Evolutionary conservation across 2,113 vertebrate species (phyloP), one percentile per base, ranked within the genome.

Genomic region (Sterna hirundo): DNA sequence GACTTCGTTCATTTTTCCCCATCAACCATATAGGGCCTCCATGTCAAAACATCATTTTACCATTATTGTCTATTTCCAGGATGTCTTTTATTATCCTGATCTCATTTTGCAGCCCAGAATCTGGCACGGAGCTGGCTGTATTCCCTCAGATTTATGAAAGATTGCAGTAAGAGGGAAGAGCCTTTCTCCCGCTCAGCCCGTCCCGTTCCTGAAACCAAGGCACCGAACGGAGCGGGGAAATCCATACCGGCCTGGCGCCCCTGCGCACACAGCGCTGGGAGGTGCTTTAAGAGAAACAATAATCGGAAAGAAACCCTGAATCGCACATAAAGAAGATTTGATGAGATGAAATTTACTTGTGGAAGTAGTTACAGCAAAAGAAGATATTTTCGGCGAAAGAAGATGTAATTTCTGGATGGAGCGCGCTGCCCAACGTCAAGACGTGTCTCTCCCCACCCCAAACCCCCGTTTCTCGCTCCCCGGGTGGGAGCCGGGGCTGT

Each of bases 21-120:
- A 82, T 96, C 97, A 95, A 18, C 86, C 87, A 46, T 71, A 51
- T 27, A 92, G 7, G 89, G 90, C 82, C 86, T 83, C 95, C 14
- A 30, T 96, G 91, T 97, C 97, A 97, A 97, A 98, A 95, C 96
- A 96, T 93, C 96, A 40, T 95, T 95, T 95, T 47, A 94, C 96
- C 94, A 86, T 85, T 92, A 94, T 70, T 96, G 93, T 75, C 77
- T 95, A 13, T 84, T 93, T 92, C 88, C 87, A 38, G 71, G 93
- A 74, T 8, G 84, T 68, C 89, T 91, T 88, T 69, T 58, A 92
- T 94, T 94, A 94, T 86, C 88, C 46, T 20, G 57, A 69, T 88
- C 70, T 80, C 49, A 15, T 29, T 86, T 82, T 91, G 71, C 75
- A 83, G 94, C 87, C 78, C 76, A 60, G 88, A 80, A 70, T 32